Evolutionary conservation across 1,140 invertebrate genomes (phyloP).

Genomic region (Ericerus pela): DNA sequence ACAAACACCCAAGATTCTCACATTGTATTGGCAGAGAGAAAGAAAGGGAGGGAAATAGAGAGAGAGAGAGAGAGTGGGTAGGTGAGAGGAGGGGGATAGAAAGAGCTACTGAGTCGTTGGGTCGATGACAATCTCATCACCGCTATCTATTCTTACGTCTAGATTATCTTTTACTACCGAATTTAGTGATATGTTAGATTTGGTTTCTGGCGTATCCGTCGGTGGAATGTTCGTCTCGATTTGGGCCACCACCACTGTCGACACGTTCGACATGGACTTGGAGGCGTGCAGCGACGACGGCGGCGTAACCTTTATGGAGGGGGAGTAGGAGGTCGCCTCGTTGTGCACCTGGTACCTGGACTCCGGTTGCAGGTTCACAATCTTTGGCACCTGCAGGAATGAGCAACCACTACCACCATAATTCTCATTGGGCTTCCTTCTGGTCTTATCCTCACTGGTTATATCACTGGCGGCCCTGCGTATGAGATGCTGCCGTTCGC

Average conservation of each 20-base stretch:
- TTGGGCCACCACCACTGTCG: not conserved
- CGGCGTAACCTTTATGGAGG: not conserved
- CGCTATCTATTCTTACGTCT: not conserved
- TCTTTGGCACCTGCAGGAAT: not conserved
- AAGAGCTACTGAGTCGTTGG: too few relatives aligned
- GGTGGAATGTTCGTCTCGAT: constrained; percentile 9
- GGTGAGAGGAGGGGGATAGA: too few relatives aligned
- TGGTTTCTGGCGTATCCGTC: not conserved
- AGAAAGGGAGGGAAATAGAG: too few relatives aligned
- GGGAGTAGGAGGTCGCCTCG: not conserved
- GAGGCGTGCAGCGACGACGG: not conserved
- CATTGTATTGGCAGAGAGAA: too few relatives aligned
- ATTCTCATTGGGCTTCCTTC: not conserved
- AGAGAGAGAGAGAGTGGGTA: too few relatives aligned
- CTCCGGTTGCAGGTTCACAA: not conserved
- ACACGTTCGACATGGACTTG: not conserved
- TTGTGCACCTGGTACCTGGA: not conserved
- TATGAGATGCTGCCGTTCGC: not conserved
- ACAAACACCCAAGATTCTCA: too few relatives aligned
- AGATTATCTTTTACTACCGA: not conserved
- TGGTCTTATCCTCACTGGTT: not conserved
- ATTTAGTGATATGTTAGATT: not conserved
- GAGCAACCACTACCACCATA: not conserved
- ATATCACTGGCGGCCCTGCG: not conserved
- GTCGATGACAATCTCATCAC: not conserved